phyloP scores from a whole-genome alignment of 2,888 invertebrate species.

The Temnothorax ravouxi region DNA sequence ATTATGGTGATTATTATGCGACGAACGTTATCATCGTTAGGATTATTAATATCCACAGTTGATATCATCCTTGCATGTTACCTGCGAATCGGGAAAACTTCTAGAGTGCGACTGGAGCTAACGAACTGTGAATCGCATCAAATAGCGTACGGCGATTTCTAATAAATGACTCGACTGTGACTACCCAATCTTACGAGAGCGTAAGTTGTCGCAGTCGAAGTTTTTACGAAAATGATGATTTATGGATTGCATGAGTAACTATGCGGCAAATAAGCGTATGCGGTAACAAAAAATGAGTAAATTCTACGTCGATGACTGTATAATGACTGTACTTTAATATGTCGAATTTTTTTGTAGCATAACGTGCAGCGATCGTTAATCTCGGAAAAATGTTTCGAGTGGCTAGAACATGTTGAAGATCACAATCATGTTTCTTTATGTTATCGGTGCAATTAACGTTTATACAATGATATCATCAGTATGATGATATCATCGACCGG shows the following conservation, averaged over 20 bases:
- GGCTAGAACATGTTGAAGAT: background rate
- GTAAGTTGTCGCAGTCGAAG: slow-evolving; percentile 4
- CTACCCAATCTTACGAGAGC: slow-evolving; percentile 33
- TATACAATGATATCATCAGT: slow-evolving; percentile 16
- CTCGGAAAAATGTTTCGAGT: slow-evolving; percentile 1
- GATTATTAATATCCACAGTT: slow-evolving; percentile 21
- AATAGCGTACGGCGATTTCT: slow-evolving; percentile 73
- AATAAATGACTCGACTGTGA: slow-evolving; percentile 62
- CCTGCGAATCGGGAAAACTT: slow-evolving; percentile 68
- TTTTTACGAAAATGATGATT: slow-evolving; percentile 28
- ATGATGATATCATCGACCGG: slow-evolving; percentile 15
- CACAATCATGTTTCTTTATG: background rate
- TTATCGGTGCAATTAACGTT: slow-evolving; percentile 17
- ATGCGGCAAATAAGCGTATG: slow-evolving; percentile 8
- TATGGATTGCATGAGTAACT: slow-evolving; percentile 19
- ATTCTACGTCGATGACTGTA: background rate
- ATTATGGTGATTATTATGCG: slow-evolving; percentile 46
- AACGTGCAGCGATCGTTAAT: background rate
- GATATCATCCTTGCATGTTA: slow-evolving; percentile 64
- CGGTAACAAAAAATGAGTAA: slow-evolving; percentile 15
- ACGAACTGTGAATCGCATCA: slow-evolving; percentile 79
- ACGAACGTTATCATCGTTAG: background rate
- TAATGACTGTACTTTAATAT: background rate
- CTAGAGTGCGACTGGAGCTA: slow-evolving; percentile 82
- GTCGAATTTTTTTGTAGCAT: background rate